A percentile compares a stretch with the other conserved stretches of the same genome.
Conservation (phyloP, 2,113 vertebrate species). For the Festucalex cinctus region DNA sequence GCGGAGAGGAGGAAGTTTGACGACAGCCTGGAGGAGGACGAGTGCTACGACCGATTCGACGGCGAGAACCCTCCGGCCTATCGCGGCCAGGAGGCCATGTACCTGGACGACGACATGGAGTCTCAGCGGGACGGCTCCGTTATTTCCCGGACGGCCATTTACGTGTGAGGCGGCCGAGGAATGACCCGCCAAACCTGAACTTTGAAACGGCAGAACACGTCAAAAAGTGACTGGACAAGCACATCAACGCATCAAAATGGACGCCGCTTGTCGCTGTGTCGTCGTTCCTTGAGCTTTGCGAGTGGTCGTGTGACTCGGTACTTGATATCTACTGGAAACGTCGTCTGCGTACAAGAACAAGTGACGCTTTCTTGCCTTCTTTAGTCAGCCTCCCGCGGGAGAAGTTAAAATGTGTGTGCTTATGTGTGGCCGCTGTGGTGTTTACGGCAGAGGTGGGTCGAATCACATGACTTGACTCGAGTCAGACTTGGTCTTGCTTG, state of each 20-base stretch:
- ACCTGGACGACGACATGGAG: constrained; percentile 86
- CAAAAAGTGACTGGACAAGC: constrained; percentile 16
- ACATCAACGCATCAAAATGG: neutral
- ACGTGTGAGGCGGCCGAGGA: constrained; percentile 71
- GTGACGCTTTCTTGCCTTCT: neutral
- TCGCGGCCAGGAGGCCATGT: constrained; percentile 54
- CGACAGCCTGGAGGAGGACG: constrained; percentile 71
- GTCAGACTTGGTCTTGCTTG: neutral
- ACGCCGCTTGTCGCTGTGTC: constrained; percentile 38
- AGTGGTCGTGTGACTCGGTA: constrained; percentile 50
- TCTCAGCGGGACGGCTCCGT: constrained; percentile 87
- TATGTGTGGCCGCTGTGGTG: neutral
- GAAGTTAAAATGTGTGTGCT: neutral
- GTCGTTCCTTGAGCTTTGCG: constrained; percentile 52
- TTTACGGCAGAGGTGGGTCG: neutral
- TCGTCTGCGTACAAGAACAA: constrained; percentile 5
- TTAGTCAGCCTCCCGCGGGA: neutral
- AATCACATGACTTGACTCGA: neutral
- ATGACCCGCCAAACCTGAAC: neutral
- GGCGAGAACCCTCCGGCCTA: constrained; percentile 58
- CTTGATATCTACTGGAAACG: constrained; percentile 36
- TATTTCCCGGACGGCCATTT: constrained; percentile 85
- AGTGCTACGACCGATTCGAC: constrained; percentile 64
- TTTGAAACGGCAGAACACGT: constrained; percentile 22
- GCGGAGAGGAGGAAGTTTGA: constrained; percentile 73